These are phyloP conservation scores for Desmodus rotundus DNA, from an alignment of 2,113 vertebrate genomes.

Conservation along the genomic window DNA sequence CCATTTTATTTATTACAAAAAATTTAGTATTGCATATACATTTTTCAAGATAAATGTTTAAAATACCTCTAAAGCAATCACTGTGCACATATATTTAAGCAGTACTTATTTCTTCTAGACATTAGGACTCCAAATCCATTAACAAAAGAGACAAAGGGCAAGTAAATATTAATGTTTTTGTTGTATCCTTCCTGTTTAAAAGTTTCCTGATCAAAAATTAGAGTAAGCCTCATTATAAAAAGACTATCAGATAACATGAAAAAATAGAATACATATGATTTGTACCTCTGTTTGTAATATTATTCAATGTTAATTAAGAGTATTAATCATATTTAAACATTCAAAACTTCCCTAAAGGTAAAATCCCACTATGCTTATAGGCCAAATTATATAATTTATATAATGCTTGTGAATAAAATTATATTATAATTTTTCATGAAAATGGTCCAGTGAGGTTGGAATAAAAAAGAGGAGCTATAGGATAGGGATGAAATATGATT, in stretches of 20 bases:
- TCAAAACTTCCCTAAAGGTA: neutral
- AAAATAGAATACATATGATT: neutral
- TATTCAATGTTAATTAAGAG: neutral
- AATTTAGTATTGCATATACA: neutral
- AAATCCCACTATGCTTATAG: neutral
- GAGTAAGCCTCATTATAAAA: neutral
- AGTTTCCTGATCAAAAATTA: neutral
- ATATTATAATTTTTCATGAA: neutral
- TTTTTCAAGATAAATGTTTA: neutral
- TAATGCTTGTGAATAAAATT: neutral
- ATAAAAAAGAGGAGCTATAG: neutral
- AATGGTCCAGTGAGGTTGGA: neutral
- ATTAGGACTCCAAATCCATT: slow-evolving; percentile 5
- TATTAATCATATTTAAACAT: neutral
- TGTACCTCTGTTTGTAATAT: neutral
- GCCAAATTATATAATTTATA: neutral
- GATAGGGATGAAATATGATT: neutral
- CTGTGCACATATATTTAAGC: neutral
- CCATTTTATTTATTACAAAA: neutral
- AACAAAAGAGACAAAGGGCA: neutral
- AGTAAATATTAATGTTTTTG: slow-evolving; percentile 35
- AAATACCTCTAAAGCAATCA: neutral
- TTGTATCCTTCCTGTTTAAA: neutral
- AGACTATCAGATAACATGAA: neutral
- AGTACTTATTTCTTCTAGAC: neutral